Percentiles rank a stretch among this genome's conserved stretches.
Conservation (phyloP, 1,140 invertebrate genomes). For the Ptiloglossa arizonensis region DNA sequence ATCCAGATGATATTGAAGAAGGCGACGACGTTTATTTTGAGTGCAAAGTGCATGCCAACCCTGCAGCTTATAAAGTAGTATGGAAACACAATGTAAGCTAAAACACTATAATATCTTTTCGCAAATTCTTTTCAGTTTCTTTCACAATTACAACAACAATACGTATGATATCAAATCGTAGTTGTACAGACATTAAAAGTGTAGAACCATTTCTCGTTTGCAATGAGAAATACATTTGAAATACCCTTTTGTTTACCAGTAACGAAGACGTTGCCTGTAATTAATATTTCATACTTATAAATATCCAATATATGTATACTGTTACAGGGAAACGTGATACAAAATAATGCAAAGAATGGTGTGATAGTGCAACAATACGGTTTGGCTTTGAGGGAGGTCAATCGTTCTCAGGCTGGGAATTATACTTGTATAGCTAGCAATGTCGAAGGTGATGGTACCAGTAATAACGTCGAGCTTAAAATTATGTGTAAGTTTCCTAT, state of each 20-base stretch:
- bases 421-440: slow-evolving; percentile 94
- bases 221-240: no score
- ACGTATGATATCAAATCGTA: no score
- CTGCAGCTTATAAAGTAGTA: slow-evolving; percentile 91
- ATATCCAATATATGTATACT: slow-evolving; percentile 30
- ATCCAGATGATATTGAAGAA: slow-evolving; percentile 93
- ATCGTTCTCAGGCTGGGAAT: slow-evolving; percentile 90
- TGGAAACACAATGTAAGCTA: slow-evolving; percentile 96
- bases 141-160: no score
- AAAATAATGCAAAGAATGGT: slow-evolving; percentile 90
- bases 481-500: slow-evolving; percentile 92
- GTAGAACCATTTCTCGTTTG: no score
- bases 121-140: no score
- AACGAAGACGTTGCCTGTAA: no score
- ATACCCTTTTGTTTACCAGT: no score
- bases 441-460: slow-evolving; percentile 92
- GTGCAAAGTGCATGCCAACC: slow-evolving; percentile 93
- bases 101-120: neutral
- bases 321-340: slow-evolving; percentile 89
- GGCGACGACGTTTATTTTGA: slow-evolving; percentile 95
- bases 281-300: no score
- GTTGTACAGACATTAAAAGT: no score
- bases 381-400: slow-evolving; percentile 90
- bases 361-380: slow-evolving; percentile 92
- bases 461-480: slow-evolving; percentile 90